phyloP scores from a whole-genome alignment of 2,113 vertebrate species.

The Paralichthys olivaceus region DNA sequence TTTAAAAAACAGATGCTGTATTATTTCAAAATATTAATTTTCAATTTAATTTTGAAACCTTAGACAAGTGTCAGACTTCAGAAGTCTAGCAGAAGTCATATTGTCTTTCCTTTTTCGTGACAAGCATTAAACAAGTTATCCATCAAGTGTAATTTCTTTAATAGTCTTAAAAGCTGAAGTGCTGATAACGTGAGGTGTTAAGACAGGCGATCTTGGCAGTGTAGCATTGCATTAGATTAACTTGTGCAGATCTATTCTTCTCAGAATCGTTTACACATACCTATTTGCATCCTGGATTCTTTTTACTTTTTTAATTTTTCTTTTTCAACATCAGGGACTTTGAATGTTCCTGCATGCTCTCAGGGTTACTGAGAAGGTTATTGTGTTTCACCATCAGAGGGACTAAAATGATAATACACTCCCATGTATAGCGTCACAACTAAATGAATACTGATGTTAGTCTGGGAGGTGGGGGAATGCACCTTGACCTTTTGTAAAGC shows the following conservation, averaged over 20 bases:
- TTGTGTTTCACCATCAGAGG: slow-evolving; percentile 29
- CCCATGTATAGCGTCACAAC: slow-evolving; percentile 17
- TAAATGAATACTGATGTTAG: slow-evolving; percentile 45
- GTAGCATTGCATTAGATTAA: not conserved
- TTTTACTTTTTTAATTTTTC: not conserved
- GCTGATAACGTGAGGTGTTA: not conserved
- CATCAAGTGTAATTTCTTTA: slow-evolving; percentile 9
- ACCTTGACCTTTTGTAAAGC: slow-evolving; percentile 44
- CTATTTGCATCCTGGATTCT: not conserved
- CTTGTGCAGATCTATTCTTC: not conserved
- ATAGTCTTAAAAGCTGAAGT: not conserved
- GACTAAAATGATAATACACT: slow-evolving; percentile 1
- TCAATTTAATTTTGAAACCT: not conserved
- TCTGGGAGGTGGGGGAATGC: slow-evolving; percentile 38
- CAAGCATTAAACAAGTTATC: not conserved
- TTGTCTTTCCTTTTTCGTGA: not conserved
- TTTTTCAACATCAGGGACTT: not conserved
- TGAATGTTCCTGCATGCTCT: slow-evolving; percentile 10
- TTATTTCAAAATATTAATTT: no score
- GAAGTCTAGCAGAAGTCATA: not conserved
- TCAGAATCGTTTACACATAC: not conserved
- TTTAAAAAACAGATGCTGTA: no score
- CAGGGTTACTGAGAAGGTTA: slow-evolving; percentile 22
- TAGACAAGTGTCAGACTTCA: not conserved
- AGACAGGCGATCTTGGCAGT: not conserved